A percentile compares a stretch with the other conserved stretches of the same genome.
These are phyloP conservation scores for Triplophysa yarkandensis DNA, from an alignment of 2,797 vertebrate species.

Conservation along the genomic window DNA sequence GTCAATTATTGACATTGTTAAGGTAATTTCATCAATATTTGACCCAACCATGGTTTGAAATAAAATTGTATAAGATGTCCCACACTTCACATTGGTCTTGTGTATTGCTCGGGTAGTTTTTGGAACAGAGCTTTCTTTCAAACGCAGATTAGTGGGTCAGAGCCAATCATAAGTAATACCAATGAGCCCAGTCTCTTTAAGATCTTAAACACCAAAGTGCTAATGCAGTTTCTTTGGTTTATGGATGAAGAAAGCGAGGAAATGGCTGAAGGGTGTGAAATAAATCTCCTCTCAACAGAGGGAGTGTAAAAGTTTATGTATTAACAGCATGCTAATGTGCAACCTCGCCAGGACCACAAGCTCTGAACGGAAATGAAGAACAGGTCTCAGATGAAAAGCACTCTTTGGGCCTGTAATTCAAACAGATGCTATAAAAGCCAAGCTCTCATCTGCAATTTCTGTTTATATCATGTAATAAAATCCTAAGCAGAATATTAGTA, in stretches of 20 bases:
- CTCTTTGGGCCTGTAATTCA: conserved; percentile 28
- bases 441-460: conserved; percentile 3
- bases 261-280: conserved; percentile 51
- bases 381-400: background rate
- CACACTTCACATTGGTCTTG: background rate
- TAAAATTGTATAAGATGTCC: too few relatives aligned
- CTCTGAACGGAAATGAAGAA: background rate
- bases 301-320: conserved; percentile 44
- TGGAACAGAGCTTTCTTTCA: background rate
- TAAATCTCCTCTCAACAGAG: conserved; percentile 45
- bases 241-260: conserved; percentile 18
- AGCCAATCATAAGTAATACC: conserved; percentile 8
- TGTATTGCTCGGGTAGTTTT: background rate
- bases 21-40: too few relatives aligned
- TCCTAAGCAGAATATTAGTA: conserved; percentile 1
- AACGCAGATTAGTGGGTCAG: conserved; percentile 9
- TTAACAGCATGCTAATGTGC: conserved; percentile 17
- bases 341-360: background rate
- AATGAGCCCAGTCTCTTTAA: conserved; percentile 21
- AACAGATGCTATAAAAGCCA: background rate
- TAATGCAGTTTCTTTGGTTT: conserved; percentile 39
- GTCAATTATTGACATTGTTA: too few relatives aligned
- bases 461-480: conserved; percentile 13
- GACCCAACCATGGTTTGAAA: too few relatives aligned
- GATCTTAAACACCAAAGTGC: conserved; percentile 37